Evolutionary conservation across 2,113 vertebrate genomes (phyloP).

Genomic region (Limnothrissa miodon): DNA sequence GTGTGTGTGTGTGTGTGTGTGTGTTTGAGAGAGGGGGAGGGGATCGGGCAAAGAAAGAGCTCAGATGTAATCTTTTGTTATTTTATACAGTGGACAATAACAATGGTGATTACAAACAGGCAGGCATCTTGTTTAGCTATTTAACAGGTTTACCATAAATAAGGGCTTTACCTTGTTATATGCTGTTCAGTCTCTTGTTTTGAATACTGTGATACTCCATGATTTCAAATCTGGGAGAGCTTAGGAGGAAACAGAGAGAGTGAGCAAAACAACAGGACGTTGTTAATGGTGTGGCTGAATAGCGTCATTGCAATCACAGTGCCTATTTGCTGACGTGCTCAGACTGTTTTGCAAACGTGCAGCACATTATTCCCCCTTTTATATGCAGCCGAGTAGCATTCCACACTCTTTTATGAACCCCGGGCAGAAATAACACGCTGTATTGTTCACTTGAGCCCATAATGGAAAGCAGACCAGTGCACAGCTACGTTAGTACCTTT

Average conservation of each 20-base stretch:
- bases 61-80: not conserved
- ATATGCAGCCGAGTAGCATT: constrained; percentile 31
- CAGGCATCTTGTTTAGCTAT: too few species aligned
- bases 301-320: not conserved
- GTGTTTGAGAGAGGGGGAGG: not conserved
- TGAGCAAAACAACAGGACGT: not conserved
- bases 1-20: too few species aligned
- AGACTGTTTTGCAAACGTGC: constrained; percentile 13
- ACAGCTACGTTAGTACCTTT: not conserved
- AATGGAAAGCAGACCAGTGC: constrained; percentile 37
- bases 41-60: not conserved
- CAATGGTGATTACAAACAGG: not conserved
- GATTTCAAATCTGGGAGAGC: not conserved
- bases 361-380: constrained; percentile 26
- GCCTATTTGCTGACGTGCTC: not conserved
- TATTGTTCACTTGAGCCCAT: not conserved
- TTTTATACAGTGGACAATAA: not conserved
- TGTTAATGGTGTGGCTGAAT: constrained; percentile 1
- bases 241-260: not conserved
- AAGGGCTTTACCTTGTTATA: not conserved
- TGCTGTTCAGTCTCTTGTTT: not conserved
- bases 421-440: constrained; percentile 20
- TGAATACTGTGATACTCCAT: not conserved
- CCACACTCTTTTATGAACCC: constrained; percentile 26
- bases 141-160: not conserved